Percentiles rank a stretch among this genome's conserved stretches.
Conservation (phyloP, 2,888 invertebrate genomes). For the Tryphoninae sp. region DNA sequence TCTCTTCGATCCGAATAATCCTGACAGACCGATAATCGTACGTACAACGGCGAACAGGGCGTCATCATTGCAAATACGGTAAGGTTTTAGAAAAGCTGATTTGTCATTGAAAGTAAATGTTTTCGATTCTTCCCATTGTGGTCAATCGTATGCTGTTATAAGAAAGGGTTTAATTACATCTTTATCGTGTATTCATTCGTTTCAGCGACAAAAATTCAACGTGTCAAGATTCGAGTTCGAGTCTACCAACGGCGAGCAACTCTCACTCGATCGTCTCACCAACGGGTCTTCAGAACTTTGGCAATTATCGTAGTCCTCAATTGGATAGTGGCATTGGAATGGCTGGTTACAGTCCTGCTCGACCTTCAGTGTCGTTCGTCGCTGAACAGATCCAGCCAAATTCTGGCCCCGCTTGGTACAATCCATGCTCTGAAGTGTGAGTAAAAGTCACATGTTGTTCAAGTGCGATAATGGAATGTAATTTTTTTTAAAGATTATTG, state of each 20-base stretch:
- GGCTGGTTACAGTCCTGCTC: background rate
- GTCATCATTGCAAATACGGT: constrained; percentile 56
- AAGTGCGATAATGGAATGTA: too few species aligned
- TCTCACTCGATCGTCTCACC: constrained; percentile 72
- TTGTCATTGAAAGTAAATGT: too few species aligned
- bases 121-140: too few species aligned
- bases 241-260: constrained; percentile 62
- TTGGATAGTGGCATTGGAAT: constrained; percentile 67
- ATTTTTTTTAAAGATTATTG: too few species aligned
- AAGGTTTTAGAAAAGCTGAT: background rate
- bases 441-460: constrained; percentile 32
- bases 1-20: constrained; percentile 86
- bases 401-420: constrained; percentile 84
- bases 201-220: constrained; percentile 68
- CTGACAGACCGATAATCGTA: constrained; percentile 88
- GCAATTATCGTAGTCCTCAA: constrained; percentile 71
- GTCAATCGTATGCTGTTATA: too few species aligned
- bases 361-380: constrained; percentile 70
- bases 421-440: constrained; percentile 83
- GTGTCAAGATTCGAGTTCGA: constrained; percentile 40
- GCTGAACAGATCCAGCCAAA: constrained; percentile 82
- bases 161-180: background rate
- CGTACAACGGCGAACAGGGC: constrained; percentile 80
- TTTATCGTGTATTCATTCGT: constrained; percentile 5
- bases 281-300: constrained; percentile 57